Percentiles rank a stretch among this genome's conserved stretches.
phyloP scores from a whole-genome alignment of 1,140 invertebrate genomes.

The Plectrocnemia conspersa region DNA sequence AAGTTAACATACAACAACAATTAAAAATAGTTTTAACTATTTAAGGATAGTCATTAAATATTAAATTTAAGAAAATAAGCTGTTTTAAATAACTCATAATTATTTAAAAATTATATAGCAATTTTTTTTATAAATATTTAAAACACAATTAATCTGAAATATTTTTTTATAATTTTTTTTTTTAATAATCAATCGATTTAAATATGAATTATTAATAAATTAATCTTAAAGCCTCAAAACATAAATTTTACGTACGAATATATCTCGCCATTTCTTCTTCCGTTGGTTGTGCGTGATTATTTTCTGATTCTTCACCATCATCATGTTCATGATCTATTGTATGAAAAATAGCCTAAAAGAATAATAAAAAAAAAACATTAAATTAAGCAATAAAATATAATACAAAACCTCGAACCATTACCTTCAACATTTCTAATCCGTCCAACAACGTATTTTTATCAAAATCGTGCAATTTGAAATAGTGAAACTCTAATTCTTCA shows the following conservation, averaged over 20 bases:
- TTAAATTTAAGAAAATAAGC: too few relatives aligned
- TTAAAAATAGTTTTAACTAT: conserved; percentile 21
- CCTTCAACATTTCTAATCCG: conserved; percentile 70
- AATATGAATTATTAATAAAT: too few relatives aligned
- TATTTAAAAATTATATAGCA: too few relatives aligned
- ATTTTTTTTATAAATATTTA: conserved; percentile 1
- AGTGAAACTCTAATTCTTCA: conserved; percentile 67
- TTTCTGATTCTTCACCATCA: conserved; percentile 38
- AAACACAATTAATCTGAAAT: background rate
- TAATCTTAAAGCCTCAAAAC: too few relatives aligned
- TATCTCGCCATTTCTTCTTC: conserved; percentile 47
- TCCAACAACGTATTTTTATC: conserved; percentile 77
- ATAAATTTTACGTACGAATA: too few relatives aligned
- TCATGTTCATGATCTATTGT: conserved; percentile 52
- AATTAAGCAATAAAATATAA: too few relatives aligned
- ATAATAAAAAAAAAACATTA: background rate
- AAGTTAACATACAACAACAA: conserved; percentile 1
- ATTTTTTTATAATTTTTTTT: conserved; percentile 1
- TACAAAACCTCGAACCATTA: too few relatives aligned
- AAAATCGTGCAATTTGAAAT: conserved; percentile 70
- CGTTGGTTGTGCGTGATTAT: conserved; percentile 42
- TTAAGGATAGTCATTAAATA: background rate
- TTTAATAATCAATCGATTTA: background rate
- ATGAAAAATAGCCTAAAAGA: conserved; percentile 58
- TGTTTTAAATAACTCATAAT: too few relatives aligned